These are phyloP conservation scores for Recurvirostra avosetta DNA, from an alignment of 2,113 vertebrate genomes.

Conservation along the genomic window DNA sequence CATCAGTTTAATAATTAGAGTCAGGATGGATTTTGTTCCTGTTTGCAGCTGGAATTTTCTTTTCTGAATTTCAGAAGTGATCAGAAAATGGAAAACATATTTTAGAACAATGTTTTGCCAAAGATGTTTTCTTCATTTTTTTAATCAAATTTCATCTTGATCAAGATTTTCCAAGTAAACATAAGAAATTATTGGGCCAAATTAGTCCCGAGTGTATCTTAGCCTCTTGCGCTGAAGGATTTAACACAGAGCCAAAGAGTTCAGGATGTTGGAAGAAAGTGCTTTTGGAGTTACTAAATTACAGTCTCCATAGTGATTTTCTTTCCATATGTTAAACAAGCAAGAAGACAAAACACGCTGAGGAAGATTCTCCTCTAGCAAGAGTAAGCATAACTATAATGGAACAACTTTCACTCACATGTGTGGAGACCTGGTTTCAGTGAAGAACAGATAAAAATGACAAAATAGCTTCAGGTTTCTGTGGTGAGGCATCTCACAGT, in stretches of 20 bases:
- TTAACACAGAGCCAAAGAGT: not conserved
- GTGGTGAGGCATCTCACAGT: not conserved
- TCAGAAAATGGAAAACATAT: constrained; percentile 13
- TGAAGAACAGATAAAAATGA: not conserved
- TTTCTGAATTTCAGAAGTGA: not conserved
- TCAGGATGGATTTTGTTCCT: not conserved
- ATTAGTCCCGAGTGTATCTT: not conserved
- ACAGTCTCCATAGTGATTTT: constrained; percentile 15
- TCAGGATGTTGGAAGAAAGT: constrained; percentile 12
- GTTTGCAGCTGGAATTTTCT: not conserved
- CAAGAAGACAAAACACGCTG: constrained; percentile 10
- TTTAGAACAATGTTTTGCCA: not conserved
- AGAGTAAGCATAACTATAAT: not conserved
- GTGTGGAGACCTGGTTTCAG: not conserved
- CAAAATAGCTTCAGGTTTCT: not conserved
- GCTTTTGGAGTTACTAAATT: not conserved
- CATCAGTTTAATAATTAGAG: not conserved
- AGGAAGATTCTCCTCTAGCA: not conserved
- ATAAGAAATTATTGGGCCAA: not conserved
- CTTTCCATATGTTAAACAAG: constrained; percentile 27
- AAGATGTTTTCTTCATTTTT: not conserved
- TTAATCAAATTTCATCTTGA: not conserved
- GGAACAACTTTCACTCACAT: not conserved
- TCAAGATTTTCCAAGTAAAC: constrained; percentile 33
- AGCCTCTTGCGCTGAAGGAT: not conserved